Percentiles rank a stretch among this genome's conserved stretches.
Evolutionary conservation across 2,797 vertebrate species (phyloP).

Genomic region (Helarctos malayanus): DNA sequence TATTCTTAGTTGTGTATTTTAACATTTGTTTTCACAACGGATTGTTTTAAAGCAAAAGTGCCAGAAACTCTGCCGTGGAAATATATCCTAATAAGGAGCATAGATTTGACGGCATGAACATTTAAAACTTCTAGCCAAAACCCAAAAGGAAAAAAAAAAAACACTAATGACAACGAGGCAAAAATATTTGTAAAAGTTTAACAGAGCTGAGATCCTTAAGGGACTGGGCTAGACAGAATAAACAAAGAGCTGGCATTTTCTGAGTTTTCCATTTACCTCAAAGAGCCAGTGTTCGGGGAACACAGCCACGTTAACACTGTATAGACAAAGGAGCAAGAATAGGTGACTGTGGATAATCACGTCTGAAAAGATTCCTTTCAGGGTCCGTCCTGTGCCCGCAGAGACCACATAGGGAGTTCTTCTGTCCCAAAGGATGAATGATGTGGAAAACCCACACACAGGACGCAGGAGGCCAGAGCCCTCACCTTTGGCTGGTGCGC

Average conservation of each 20-base stretch:
- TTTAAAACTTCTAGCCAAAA: neutral
- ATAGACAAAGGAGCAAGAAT: neutral
- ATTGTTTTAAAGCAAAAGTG: slow-evolving; percentile 30
- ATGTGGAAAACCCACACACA: neutral
- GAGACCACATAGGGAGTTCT: neutral
- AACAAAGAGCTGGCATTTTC: neutral
- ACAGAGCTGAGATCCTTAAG: neutral
- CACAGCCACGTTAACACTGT: neutral
- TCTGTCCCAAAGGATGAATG: neutral
- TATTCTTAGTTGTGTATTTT: neutral
- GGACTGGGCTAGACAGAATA: neutral
- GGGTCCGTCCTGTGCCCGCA: neutral
- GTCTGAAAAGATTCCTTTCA: neutral
- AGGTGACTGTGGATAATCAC: neutral
- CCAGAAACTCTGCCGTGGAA: neutral
- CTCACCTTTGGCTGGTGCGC: neutral
- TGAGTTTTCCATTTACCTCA: neutral
- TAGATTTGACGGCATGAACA: neutral
- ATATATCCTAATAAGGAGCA: neutral
- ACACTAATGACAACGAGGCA: neutral
- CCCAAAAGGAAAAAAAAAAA: neutral
- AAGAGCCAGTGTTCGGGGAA: neutral
- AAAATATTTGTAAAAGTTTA: neutral
- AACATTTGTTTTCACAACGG: neutral
- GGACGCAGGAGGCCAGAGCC: neutral